Evolutionary conservation across 2,113 vertebrate species (phyloP).

Genomic region (Hydrolagus affinis): DNA sequence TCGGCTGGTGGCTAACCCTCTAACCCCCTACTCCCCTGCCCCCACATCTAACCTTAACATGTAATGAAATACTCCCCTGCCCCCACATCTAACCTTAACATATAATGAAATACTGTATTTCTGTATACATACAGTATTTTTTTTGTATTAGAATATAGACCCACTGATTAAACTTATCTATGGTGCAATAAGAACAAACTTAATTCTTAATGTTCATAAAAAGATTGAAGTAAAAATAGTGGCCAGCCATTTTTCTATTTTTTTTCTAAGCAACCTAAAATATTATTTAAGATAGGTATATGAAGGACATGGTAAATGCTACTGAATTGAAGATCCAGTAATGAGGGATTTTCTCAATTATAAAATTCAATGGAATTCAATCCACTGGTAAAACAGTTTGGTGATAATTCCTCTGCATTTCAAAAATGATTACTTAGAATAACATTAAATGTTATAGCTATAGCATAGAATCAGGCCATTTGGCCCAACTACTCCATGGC

Average conservation of each 20-base stretch:
- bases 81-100: not conserved
- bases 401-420: not conserved
- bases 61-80: not conserved
- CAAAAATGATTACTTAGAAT: not conserved
- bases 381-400: not conserved
- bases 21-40: not conserved
- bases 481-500: no score
- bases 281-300: not conserved
- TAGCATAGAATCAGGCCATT: no score
- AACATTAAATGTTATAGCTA: no score
- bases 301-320: no score
- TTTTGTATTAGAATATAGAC: no score
- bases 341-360: not conserved
- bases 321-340: no score
- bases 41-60: not conserved
- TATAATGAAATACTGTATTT: not conserved
- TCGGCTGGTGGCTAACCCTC: slow-evolving; percentile 1
- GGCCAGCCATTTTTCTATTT: no score
- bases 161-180: no score
- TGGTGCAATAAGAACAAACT: no score
- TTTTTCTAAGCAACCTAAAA: not conserved
- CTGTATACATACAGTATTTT: no score
- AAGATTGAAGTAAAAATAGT: no score
- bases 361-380: not conserved
- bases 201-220: no score